Evolutionary conservation across 2,888 invertebrate genomes (phyloP), one percentile per base, ranked within the genome.

Genomic region (Falcaria lacertinaria): DNA sequence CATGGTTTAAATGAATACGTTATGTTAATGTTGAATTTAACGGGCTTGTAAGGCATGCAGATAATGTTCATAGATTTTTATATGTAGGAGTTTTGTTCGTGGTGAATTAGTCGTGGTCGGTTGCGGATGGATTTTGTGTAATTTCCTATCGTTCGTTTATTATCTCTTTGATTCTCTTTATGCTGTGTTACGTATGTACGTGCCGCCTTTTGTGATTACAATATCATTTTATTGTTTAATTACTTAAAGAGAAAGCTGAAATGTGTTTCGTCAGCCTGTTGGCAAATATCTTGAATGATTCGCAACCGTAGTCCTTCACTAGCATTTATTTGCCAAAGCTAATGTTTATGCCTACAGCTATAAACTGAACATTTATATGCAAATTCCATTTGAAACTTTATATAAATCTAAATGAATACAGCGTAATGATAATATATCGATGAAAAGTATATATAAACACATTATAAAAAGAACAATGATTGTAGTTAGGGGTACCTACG

Each of bases 1-100:
- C 88, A 89, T 85, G 88, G 81, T 88, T 74, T 80, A 83, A 86
- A 87, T 83, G 81, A 80, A 87, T 86, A 75, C 72, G 82, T 85
- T 87, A 84, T 86, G 85, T 86, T 88, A 88, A 88, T 88, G 78
- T 61, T 36, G 74, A 76, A 60, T 80, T 82, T 85, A 81, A 84
- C 81, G 78, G 76, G 70, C 76, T 75, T 77, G 81, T 81, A 74
- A 69, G 75, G 69, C 72, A 72, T 75, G 74, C 76, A 65, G 81
- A 78, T 80, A 78, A 74, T 78, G 73, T 70, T 72, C 79, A 75
- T 69, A 45, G 48, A 52, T 50, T 40, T 34, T 74, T 70, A 57
- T 75, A 11, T 60, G 52, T 59, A 60, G 64, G 60, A 81, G 79
- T 83, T 87, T 86, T 87, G 86, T 86, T 86, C 86, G 80, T 78